Conservation (phyloP, 2,113 vertebrate species). For the Copsychus sechellarum region DNA sequence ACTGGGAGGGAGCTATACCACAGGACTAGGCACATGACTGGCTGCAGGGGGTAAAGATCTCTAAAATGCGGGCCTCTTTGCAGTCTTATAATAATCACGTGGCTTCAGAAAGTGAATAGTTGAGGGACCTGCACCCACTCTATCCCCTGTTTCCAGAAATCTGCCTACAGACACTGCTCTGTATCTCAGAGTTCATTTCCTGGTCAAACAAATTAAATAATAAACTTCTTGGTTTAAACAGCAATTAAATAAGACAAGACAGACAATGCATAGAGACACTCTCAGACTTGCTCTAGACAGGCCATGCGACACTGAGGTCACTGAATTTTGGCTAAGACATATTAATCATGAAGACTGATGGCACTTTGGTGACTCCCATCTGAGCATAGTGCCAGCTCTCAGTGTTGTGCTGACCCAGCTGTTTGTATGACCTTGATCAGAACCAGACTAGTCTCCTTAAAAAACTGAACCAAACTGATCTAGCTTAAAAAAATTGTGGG, state of each 20-base stretch:
- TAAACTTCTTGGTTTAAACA: conserved; percentile 73
- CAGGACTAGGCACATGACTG: neutral
- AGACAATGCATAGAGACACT: conserved; percentile 71
- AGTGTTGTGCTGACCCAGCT: neutral
- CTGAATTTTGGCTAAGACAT: conserved; percentile 58
- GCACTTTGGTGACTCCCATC: neutral
- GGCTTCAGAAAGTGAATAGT: neutral
- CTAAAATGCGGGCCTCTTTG: neutral
- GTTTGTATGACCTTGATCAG: neutral
- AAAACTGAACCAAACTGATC: neutral
- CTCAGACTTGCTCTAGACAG: conserved; percentile 50
- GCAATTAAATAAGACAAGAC: conserved; percentile 71
- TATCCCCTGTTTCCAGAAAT: conserved; percentile 61
- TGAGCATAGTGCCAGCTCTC: neutral
- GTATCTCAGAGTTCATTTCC: conserved; percentile 70
- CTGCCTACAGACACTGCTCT: conserved; percentile 51
- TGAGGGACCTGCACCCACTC: neutral
- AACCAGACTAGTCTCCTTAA: neutral
- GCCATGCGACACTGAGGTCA: conserved; percentile 58
- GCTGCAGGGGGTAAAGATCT: neutral
- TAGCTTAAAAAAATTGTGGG: neutral
- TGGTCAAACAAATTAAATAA: conserved; percentile 70
- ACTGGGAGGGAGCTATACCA: neutral
- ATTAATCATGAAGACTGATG: conserved; percentile 19
- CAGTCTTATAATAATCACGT: neutral